Conservation (phyloP, 2,113 vertebrate genomes). For the Anguilla rostrata region DNA sequence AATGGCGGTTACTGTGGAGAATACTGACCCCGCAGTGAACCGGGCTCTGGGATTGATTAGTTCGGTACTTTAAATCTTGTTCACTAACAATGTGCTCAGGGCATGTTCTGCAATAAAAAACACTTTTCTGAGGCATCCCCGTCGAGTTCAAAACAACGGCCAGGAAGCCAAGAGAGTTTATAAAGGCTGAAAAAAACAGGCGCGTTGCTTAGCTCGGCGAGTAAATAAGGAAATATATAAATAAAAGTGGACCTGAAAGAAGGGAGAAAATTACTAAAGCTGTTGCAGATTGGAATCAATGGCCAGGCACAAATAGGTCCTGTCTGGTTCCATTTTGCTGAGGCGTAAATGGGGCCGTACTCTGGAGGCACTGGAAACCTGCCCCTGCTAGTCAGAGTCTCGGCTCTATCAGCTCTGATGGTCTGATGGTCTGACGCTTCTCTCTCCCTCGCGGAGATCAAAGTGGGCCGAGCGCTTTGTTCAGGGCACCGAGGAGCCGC, state of each 20-base stretch:
- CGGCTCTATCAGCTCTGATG: neutral
- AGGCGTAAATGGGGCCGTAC: neutral
- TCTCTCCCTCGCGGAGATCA: neutral
- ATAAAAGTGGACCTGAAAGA: conserved; percentile 12
- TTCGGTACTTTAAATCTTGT: conserved; percentile 53
- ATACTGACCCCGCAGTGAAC: conserved; percentile 51
- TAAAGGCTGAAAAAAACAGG: conserved; percentile 26
- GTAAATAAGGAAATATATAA: conserved; percentile 28
- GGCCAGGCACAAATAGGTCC: conserved; percentile 6
- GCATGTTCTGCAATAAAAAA: conserved; percentile 58
- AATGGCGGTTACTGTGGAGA: conserved; percentile 38
- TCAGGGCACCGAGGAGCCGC: neutral
- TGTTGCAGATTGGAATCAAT: conserved; percentile 23
- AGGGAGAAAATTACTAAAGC: conserved; percentile 36
- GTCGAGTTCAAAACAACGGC: conserved; percentile 57
- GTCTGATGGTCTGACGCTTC: too few relatives aligned
- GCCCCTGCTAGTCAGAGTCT: neutral
- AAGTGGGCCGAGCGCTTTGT: neutral
- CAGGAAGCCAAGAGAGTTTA: conserved; percentile 46
- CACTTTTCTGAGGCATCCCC: conserved; percentile 53
- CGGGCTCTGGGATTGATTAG: conserved; percentile 54
- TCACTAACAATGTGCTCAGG: conserved; percentile 58
- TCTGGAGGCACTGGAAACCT: neutral
- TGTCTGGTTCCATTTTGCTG: conserved; percentile 25
- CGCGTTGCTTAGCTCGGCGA: conserved; percentile 20